phyloP scores from a whole-genome alignment of 2,797 vertebrate genomes.

The Chelon auratus region DNA sequence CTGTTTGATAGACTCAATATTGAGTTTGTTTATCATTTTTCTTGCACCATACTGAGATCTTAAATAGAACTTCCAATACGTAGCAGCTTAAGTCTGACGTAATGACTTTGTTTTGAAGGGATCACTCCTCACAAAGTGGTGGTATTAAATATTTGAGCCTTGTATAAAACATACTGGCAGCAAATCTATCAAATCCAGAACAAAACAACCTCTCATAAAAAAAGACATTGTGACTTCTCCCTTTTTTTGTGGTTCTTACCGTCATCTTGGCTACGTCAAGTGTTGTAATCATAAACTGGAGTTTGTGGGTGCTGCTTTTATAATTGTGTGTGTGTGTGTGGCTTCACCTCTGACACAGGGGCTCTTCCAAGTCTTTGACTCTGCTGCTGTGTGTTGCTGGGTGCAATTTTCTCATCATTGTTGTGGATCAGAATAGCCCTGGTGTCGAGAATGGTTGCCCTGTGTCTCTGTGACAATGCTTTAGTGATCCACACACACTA shows the following conservation, averaged over 20 bases:
- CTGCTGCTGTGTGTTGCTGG: conserved; percentile 35
- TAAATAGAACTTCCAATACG: conserved; percentile 14
- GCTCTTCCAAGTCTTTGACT: conserved; percentile 53
- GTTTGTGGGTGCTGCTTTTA: conserved; percentile 9
- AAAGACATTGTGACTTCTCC: conserved; percentile 21
- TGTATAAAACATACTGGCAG: conserved; percentile 61
- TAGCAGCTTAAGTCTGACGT: conserved; percentile 28
- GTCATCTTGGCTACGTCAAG: conserved; percentile 27
- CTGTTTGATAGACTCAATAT: background rate
- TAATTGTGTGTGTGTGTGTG: conserved; percentile 31
- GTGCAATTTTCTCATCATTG: conserved; percentile 72
- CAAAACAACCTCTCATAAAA: conserved; percentile 29
- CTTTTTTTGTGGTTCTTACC: conserved; percentile 50
- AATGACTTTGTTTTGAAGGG: conserved; percentile 49
- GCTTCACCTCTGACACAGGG: conserved; percentile 52
- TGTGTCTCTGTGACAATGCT: conserved; percentile 78
- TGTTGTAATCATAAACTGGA: conserved; percentile 30
- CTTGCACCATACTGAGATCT: conserved; percentile 9
- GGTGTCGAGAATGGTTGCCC: conserved; percentile 64
- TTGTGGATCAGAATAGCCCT: conserved; percentile 64
- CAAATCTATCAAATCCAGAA: conserved; percentile 53
- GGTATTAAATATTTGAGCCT: conserved; percentile 47
- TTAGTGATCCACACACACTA: conserved; percentile 74
- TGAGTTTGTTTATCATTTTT: conserved; percentile 26
- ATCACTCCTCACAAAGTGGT: conserved; percentile 44